Evolutionary conservation across 1,140 invertebrate genomes (phyloP), one percentile per base, ranked within the genome.

Genomic region (Latrodectus geometricus): DNA sequence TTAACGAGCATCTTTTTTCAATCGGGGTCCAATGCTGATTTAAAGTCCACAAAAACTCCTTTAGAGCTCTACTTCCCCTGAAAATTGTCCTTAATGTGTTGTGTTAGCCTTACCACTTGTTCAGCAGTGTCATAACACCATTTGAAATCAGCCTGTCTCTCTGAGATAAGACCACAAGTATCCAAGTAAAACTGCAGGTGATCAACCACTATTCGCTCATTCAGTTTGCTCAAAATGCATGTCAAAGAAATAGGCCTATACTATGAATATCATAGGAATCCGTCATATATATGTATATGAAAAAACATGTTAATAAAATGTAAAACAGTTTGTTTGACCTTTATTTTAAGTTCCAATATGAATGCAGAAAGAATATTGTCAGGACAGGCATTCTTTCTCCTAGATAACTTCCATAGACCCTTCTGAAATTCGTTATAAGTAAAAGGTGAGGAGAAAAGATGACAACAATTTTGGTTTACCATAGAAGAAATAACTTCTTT

Each of bases 181-280:
- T 4, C 21, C 21, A 23, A n/a, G 9, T 15, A 11, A 11, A n/a
- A 23, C 68, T 7, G 21, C 3, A 20, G 8, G 11, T 23, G 17
- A 73, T 17, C n/a, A 9, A 73, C 15, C 8, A 15, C 23, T 8
- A 73, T 48, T 21, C 23, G 11, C 17, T 61, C 8, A 61, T 15
- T 73, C 12, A 73, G 7, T 14, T 15, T 48, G 12, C 5, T 48
- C 11, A 15, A 23, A 49, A 50, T 50, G 7, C 23, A 15, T 11
- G 70, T 73, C 12, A 73, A 73, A 49, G 48, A 48, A 73, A 73
- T 73, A n/a, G n/a, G n/a, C n/a, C n/a, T n/a, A n/a, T n/a, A n/a
- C n/a, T n/a, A n/a, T n/a, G n/a, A n/a, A n/a, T n/a, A n/a, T n/a
- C n/a, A n/a, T n/a, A n/a, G n/a, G n/a, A n/a, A n/a, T n/a, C n/a